Evolutionary conservation across 2,113 vertebrate species (phyloP).

Genomic region (Promerops cafer): DNA sequence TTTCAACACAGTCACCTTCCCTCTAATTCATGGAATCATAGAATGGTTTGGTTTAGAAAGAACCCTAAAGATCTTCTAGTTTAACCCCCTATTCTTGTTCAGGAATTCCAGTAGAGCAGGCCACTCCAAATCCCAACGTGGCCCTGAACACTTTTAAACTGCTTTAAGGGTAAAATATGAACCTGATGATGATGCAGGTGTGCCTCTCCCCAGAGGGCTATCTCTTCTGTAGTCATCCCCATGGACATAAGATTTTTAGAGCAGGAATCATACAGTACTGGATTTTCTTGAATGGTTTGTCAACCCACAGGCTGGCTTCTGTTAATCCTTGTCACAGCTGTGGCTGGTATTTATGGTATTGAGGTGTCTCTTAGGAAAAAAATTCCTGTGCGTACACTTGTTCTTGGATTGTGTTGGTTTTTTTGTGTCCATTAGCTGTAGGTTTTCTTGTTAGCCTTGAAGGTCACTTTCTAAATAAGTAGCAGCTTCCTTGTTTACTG

Average conservation of each 20-base stretch:
- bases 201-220: neutral
- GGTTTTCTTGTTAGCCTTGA: neutral
- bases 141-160: neutral
- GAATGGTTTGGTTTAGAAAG: neutral
- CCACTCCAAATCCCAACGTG: neutral
- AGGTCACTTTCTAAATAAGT: neutral
- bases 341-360: neutral
- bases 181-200: neutral
- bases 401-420: neutral
- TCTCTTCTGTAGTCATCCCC: neutral
- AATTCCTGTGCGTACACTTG: accelerated
- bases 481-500: neutral
- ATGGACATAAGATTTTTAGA: neutral
- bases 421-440: neutral
- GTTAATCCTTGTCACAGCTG: neutral
- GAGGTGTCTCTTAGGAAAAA: neutral
- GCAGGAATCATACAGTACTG: neutral
- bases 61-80: neutral
- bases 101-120: neutral
- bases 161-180: neutral
- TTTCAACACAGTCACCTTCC: neutral
- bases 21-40: neutral
- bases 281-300: neutral
- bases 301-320: accelerated
- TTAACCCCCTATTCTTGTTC: neutral